Evolutionary conservation across 2,113 vertebrate genomes (phyloP).

Genomic region (Aldabrachelys gigantea): DNA sequence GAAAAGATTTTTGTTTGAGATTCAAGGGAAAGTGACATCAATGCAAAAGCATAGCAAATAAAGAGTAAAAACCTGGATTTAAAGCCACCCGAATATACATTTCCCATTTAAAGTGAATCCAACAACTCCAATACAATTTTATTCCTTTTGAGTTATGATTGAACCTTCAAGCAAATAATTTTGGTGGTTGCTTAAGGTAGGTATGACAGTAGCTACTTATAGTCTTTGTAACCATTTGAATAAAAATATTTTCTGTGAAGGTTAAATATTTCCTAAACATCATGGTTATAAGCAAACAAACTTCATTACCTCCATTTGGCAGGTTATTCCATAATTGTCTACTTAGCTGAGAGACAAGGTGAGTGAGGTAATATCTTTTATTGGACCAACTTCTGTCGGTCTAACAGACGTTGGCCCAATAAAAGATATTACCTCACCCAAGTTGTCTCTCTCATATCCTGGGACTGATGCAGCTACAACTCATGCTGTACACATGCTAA

Average conservation of each 20-base stretch:
- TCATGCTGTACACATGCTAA: neutral
- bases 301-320: neutral
- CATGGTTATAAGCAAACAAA: neutral
- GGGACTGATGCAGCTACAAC: neutral
- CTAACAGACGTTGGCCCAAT: neutral
- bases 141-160: neutral
- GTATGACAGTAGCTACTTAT: rapidly evolving
- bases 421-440: neutral
- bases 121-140: neutral
- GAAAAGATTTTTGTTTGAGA: neutral
- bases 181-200: neutral
- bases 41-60: neutral
- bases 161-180: neutral
- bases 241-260: neutral
- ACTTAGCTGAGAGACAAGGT: neutral
- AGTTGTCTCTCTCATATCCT: neutral
- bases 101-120: neutral
- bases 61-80: neutral
- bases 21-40: neutral
- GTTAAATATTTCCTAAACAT: neutral
- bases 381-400: too few relatives aligned
- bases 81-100: neutral
- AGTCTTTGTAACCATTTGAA: neutral
- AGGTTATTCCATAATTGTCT: neutral
- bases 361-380: too few relatives aligned